Percentiles rank a stretch among this genome's conserved stretches.
These are phyloP conservation scores for Antedon mediterranea DNA, from an alignment of 53 echinoderm and acorn worm genomes.

Conservation along the genomic window DNA sequence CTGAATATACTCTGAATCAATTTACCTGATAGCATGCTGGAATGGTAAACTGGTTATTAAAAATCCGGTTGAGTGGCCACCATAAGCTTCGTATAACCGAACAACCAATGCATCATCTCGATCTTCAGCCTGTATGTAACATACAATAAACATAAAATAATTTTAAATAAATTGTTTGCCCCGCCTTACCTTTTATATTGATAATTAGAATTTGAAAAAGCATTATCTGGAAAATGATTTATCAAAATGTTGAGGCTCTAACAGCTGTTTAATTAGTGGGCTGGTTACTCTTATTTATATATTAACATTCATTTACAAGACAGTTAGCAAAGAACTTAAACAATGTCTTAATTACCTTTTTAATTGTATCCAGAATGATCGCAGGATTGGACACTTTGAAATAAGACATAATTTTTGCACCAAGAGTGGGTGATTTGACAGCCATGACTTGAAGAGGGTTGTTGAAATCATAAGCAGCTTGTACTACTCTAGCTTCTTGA, in stretches of 20 bases:
- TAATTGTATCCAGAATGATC: conserved; percentile 67
- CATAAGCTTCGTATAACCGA: conserved; percentile 70
- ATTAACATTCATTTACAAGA: too few species aligned
- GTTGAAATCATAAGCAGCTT: conserved; percentile 73
- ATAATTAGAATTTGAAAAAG: background rate
- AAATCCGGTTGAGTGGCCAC: conserved; percentile 39
- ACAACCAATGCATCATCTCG: conserved; percentile 27
- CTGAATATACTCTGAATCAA: too few species aligned
- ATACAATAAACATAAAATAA: background rate
- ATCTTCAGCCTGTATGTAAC: conserved; percentile 31
- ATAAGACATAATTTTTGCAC: background rate
- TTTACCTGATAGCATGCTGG: conserved; percentile 40
- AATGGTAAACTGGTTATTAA: conserved; percentile 25
- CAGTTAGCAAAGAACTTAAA: too few species aligned
- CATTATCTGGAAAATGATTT: too few species aligned
- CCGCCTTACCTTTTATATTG: background rate
- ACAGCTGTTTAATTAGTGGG: too few species aligned
- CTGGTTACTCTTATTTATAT: too few species aligned
- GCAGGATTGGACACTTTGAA: conserved; percentile 55
- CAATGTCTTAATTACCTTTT: conserved; percentile 71
- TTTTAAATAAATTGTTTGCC: background rate
- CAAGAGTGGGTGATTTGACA: background rate
- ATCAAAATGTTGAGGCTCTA: too few species aligned
- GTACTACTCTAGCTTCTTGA: conserved; percentile 73
- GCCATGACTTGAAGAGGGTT: conserved; percentile 28